phyloP scores from a whole-genome alignment of 2,113 vertebrate species.

The Phyllostomus discolor region DNA sequence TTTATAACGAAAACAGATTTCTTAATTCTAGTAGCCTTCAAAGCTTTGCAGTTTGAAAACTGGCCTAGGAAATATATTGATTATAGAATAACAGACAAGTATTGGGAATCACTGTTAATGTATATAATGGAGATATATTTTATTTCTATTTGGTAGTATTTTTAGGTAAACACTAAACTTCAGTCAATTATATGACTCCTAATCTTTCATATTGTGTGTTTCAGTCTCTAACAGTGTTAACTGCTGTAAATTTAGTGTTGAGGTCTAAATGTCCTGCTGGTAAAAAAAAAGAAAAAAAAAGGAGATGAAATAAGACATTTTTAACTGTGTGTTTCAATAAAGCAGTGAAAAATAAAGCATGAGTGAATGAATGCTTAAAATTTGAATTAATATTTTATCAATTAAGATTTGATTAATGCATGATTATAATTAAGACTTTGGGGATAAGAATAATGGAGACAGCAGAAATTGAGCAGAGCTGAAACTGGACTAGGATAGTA shows the following conservation, averaged over 20 bases:
- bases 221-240: not conserved
- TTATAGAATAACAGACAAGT: not conserved
- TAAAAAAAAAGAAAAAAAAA: slow-evolving; percentile 1
- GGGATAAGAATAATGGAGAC: not conserved
- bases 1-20: not conserved
- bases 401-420: not conserved
- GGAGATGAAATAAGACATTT: not conserved
- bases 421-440: not conserved
- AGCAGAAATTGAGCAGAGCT: not conserved
- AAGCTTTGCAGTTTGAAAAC: not conserved
- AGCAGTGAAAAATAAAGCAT: not conserved
- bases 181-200: not conserved
- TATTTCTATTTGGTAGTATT: not conserved
- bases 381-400: not conserved
- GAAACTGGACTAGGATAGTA: not conserved
- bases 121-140: not conserved
- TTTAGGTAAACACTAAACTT: not conserved
- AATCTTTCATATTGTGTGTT: not conserved
- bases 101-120: not conserved
- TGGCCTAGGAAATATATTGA: not conserved
- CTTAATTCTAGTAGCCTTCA: not conserved
- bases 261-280: not conserved
- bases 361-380: not conserved
- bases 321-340: not conserved
- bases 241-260: not conserved